Conservation (phyloP, 2,797 vertebrate species). For the Spatula clypeata region DNA sequence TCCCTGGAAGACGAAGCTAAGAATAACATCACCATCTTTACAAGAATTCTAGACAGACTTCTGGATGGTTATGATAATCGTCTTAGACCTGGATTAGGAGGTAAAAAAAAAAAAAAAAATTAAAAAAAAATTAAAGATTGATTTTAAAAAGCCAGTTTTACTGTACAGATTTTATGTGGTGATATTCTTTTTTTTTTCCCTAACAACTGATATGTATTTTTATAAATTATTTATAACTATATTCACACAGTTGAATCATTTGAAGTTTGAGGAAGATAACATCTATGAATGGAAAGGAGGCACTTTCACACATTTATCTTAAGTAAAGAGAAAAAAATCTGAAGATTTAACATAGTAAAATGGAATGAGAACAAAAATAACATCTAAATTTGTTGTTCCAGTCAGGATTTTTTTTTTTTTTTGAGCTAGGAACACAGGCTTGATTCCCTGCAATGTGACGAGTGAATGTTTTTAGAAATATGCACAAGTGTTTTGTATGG, state of each 20-base stretch:
- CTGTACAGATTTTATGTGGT: slow-evolving; percentile 48
- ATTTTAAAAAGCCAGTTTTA: slow-evolving; percentile 30
- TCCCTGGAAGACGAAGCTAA: slow-evolving; percentile 93
- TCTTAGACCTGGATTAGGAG: slow-evolving; percentile 96
- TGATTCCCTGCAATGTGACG: slow-evolving; percentile 34
- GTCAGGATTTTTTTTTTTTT: slow-evolving; percentile 56
- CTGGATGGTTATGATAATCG: slow-evolving; percentile 99
- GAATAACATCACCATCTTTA: slow-evolving; percentile 98
- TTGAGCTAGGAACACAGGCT: slow-evolving; percentile 10
- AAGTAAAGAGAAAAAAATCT: slow-evolving; percentile 33
- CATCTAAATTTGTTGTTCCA: slow-evolving; percentile 40
- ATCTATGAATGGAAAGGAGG: slow-evolving; percentile 66
- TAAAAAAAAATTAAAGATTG: neutral
- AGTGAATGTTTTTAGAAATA: neutral
- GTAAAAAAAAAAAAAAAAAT: slow-evolving; percentile 82
- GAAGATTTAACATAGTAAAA: slow-evolving; percentile 36
- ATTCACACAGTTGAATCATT: slow-evolving; percentile 61
- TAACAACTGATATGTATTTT: slow-evolving; percentile 33
- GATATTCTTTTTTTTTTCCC: neutral
- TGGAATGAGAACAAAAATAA: slow-evolving; percentile 50
- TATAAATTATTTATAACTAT: slow-evolving; percentile 70
- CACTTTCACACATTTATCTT: slow-evolving; percentile 66
- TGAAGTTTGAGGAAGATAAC: slow-evolving; percentile 61
- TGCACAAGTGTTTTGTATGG: neutral
- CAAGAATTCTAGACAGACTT: slow-evolving; percentile 97